Percentiles rank a stretch among this genome's conserved stretches.
phyloP scores from a whole-genome alignment of 2,888 invertebrate species.

The Odontocolon sp. region DNA sequence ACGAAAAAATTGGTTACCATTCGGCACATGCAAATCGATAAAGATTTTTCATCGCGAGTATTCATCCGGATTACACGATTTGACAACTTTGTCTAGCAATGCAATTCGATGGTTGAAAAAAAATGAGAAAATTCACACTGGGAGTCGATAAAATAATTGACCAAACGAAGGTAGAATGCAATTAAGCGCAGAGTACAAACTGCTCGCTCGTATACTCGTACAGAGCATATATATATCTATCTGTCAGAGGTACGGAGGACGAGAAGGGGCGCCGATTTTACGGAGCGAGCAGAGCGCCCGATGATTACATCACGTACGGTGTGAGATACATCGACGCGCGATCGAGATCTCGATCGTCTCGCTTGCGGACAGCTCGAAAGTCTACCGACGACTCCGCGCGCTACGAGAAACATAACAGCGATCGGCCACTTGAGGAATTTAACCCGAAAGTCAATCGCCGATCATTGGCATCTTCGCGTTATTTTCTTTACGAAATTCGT shows the following conservation, averaged over 20 bases:
- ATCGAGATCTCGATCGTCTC: slow-evolving; percentile 61
- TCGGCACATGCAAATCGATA: no score
- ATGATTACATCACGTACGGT: slow-evolving; percentile 66
- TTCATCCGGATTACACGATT: no score
- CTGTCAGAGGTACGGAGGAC: slow-evolving; percentile 1
- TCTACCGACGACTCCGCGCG: slow-evolving; percentile 40
- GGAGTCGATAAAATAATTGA: background rate
- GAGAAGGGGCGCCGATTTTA: slow-evolving; percentile 50
- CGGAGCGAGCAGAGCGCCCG: slow-evolving; percentile 55
- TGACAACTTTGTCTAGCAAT: no score
- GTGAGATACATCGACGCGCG: slow-evolving; percentile 46
- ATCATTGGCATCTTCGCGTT: slow-evolving; percentile 10
- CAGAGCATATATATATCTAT: slow-evolving; percentile 11
- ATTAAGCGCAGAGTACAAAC: slow-evolving; percentile 17
- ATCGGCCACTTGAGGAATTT: no score
- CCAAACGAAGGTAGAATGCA: slow-evolving; percentile 20
- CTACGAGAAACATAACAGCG: no score
- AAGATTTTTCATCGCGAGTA: no score
- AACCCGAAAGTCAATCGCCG: no score
- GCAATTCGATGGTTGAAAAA: no score
- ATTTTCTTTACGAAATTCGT: background rate
- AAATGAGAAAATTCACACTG: background rate
- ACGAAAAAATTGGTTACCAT: no score
- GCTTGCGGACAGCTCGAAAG: slow-evolving; percentile 49
- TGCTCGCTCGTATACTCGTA: background rate